phyloP scores from a whole-genome alignment of 1,140 invertebrate species.

The Prorops nasuta region DNA sequence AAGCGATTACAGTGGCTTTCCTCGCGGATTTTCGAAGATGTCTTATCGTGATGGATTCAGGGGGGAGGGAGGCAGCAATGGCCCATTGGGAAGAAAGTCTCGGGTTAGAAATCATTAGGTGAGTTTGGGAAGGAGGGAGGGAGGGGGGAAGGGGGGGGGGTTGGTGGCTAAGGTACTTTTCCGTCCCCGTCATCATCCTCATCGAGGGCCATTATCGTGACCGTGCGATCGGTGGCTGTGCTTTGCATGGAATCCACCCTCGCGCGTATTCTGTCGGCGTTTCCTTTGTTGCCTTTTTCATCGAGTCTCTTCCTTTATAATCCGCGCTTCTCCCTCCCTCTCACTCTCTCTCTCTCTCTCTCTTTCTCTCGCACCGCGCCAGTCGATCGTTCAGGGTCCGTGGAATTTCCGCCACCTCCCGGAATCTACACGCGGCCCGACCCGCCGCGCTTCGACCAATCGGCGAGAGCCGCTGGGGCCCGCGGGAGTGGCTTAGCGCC shows the following conservation, averaged over 20 bases:
- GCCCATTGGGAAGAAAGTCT: too few relatives aligned
- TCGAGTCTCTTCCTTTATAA: conserved; percentile 6
- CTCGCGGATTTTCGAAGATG: too few relatives aligned
- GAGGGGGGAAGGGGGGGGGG: neutral
- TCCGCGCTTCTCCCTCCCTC: conserved; percentile 6
- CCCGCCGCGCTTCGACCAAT: too few relatives aligned
- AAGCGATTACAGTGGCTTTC: too few relatives aligned
- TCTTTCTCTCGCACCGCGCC: conserved; percentile 24
- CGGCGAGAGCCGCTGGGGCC: conserved; percentile 13
- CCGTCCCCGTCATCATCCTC: conserved; percentile 12
- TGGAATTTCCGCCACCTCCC: too few relatives aligned
- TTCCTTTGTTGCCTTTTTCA: conserved; percentile 29
- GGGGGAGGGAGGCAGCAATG: too few relatives aligned
- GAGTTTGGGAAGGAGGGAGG: neutral
- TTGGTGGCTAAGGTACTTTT: too few relatives aligned
- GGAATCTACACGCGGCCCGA: too few relatives aligned
- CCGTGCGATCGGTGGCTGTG: neutral
- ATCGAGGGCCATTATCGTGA: neutral
- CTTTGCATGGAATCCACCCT: neutral
- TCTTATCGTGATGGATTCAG: too few relatives aligned
- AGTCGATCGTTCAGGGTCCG: conserved; percentile 21
- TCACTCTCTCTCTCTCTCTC: conserved; percentile 1
- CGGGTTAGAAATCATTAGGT: conserved; percentile 10
- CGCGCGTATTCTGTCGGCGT: conserved; percentile 27
- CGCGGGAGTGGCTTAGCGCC: conserved; percentile 29